These are phyloP conservation scores for Corythucha ciliata DNA, from an alignment of 2,888 invertebrate genomes.

Conservation along the genomic window DNA sequence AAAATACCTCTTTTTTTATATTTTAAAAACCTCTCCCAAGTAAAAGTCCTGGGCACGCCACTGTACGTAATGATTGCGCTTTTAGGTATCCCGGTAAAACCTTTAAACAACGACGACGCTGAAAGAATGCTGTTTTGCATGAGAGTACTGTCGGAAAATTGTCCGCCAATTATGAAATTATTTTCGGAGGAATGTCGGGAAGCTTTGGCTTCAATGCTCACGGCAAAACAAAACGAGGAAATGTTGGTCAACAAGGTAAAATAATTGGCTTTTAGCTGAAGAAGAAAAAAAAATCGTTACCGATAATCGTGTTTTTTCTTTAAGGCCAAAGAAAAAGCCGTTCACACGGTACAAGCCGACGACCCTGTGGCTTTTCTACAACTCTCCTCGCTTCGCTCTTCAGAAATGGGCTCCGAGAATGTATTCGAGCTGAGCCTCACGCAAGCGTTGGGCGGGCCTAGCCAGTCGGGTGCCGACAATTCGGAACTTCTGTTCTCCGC, in stretches of 20 bases:
- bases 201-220: constrained; percentile 72
- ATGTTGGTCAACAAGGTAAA: constrained; percentile 47
- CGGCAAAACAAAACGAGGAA: constrained; percentile 66
- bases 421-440: constrained; percentile 90
- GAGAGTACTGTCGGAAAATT: constrained; percentile 59
- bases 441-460: constrained; percentile 56
- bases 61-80: constrained; percentile 25
- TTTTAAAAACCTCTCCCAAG: too few species aligned
- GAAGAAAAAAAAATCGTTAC: constrained; percentile 40
- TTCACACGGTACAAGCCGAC: constrained; percentile 44
- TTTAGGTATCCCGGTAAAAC: constrained; percentile 53
- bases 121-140: constrained; percentile 81
- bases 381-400: constrained; percentile 54
- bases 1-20: too few species aligned
- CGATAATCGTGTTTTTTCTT: constrained; percentile 14
- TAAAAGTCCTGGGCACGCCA: background rate
- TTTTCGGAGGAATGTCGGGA: constrained; percentile 66
- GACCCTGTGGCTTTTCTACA: constrained; percentile 78
- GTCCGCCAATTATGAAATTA: constrained; percentile 56
- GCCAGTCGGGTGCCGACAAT: constrained; percentile 44
- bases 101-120: constrained; percentile 91
- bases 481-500: constrained; percentile 41
- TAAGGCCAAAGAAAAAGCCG: constrained; percentile 41
- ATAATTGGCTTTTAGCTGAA: constrained; percentile 40
- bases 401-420: constrained; percentile 57